phyloP scores from a whole-genome alignment of 2,797 vertebrate genomes.

The Agapornis canus region DNA sequence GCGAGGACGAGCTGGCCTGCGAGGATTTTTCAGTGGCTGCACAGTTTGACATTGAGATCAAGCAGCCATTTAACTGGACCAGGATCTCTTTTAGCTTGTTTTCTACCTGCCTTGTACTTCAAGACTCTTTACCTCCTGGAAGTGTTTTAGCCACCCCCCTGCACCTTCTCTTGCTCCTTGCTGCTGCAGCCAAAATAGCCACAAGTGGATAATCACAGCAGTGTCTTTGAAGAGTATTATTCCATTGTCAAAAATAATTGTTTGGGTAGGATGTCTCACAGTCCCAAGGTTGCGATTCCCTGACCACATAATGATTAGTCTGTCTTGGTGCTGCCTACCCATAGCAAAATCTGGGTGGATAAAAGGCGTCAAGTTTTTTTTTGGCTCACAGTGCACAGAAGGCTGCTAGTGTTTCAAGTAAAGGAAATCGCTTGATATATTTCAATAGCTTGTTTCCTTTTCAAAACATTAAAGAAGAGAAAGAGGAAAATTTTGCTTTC shows the following conservation, averaged over 20 bases:
- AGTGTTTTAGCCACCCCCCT: not conserved
- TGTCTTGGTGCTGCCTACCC: not conserved
- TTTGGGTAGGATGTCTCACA: not conserved
- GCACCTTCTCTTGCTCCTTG: not conserved
- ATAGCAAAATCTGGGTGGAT: conserved; percentile 45
- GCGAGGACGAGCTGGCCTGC: not conserved
- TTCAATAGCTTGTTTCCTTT: conserved; percentile 69
- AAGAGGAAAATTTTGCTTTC: conserved; percentile 63
- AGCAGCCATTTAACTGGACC: conserved; percentile 9
- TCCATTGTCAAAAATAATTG: conserved; percentile 18
- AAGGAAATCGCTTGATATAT: conserved; percentile 60
- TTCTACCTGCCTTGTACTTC: not conserved
- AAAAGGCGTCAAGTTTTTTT: conserved; percentile 48
- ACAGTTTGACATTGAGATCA: not conserved
- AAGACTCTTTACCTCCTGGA: not conserved
- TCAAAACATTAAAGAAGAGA: conserved; percentile 60
- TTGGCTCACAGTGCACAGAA: conserved; percentile 46
- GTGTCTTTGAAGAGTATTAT: not conserved
- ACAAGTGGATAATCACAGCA: not conserved
- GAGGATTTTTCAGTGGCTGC: not conserved
- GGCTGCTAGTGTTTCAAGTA: conserved; percentile 49
- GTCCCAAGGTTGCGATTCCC: conserved; percentile 2
- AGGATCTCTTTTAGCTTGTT: not conserved
- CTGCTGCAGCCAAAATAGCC: not conserved
- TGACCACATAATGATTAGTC: conserved; percentile 17